A percentile compares a stretch with the other conserved stretches of the same genome.
phyloP scores from a whole-genome alignment of 2,113 vertebrate species.

The Tringa solitaria region DNA sequence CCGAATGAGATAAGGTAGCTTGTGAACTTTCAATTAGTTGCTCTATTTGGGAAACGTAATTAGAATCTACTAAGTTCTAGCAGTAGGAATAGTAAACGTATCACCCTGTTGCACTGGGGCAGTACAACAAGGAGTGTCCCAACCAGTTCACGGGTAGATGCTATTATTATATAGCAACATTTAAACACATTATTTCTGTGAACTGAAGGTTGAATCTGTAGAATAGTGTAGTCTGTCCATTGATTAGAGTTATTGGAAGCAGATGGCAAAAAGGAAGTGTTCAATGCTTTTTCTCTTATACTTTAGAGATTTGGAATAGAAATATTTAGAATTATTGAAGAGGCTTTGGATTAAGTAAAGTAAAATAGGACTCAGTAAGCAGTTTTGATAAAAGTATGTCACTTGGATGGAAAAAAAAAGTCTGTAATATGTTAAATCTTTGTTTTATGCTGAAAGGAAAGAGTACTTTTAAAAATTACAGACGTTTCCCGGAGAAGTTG shows the following conservation, averaged over 20 bases:
- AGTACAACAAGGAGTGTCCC: background rate
- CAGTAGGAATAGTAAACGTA: background rate
- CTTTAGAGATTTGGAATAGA: background rate
- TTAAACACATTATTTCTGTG: background rate
- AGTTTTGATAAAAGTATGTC: background rate
- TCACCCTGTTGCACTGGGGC: background rate
- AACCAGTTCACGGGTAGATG: background rate
- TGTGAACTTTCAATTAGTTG: background rate
- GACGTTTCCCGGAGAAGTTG: background rate
- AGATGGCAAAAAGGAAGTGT: background rate
- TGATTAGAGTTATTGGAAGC: background rate
- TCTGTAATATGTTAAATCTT: background rate
- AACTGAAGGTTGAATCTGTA: background rate
- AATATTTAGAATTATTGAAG: background rate
- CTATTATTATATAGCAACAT: background rate
- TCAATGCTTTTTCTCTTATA: background rate
- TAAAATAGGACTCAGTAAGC: background rate
- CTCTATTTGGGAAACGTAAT: background rate
- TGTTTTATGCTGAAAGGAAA: background rate
- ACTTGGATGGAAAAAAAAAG: background rate
- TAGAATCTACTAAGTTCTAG: background rate
- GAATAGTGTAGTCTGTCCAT: background rate
- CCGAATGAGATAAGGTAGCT: background rate
- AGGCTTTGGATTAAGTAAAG: background rate
- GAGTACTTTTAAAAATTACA: background rate